Conservation (phyloP, 1,140 invertebrate species). For the Papilio aristodemus region DNA sequence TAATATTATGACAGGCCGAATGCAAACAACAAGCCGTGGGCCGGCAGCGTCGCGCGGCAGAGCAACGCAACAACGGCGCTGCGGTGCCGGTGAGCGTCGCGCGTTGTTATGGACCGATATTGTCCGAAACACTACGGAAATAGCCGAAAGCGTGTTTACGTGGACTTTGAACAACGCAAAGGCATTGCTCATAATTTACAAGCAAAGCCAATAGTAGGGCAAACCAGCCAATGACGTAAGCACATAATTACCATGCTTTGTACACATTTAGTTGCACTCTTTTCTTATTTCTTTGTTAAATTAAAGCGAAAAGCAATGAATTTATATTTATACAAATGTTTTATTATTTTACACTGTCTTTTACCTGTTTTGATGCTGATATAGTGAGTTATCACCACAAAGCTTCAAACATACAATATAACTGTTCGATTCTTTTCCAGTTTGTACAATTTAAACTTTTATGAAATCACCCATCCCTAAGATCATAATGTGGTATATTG, state of each 20-base stretch:
- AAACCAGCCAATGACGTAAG: constrained; percentile 18
- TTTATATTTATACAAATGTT: neutral
- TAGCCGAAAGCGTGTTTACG: constrained; percentile 58
- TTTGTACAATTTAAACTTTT: too few relatives aligned
- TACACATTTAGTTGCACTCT: neutral
- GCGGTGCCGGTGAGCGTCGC: constrained; percentile 35
- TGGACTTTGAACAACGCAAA: constrained; percentile 48
- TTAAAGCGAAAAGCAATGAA: neutral
- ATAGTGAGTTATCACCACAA: too few relatives aligned
- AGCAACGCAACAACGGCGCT: constrained; percentile 23
- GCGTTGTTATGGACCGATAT: constrained; percentile 69
- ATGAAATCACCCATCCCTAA: too few relatives aligned
- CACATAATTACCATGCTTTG: neutral
- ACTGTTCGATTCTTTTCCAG: too few relatives aligned
- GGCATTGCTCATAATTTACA: constrained; percentile 19
- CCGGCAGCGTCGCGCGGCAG: constrained; percentile 24
- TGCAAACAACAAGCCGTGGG: constrained; percentile 49
- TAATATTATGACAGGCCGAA: constrained; percentile 50
- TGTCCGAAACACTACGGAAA: constrained; percentile 58
- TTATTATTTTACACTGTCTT: neutral
- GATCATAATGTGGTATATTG: too few relatives aligned
- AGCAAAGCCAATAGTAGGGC: neutral
- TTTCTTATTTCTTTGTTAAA: neutral
- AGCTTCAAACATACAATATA: too few relatives aligned
- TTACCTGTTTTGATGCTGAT: too few relatives aligned